These are phyloP conservation scores for Drosophila willistoni DNA, from an alignment of 1,140 invertebrate genomes.

Conservation along the genomic window DNA sequence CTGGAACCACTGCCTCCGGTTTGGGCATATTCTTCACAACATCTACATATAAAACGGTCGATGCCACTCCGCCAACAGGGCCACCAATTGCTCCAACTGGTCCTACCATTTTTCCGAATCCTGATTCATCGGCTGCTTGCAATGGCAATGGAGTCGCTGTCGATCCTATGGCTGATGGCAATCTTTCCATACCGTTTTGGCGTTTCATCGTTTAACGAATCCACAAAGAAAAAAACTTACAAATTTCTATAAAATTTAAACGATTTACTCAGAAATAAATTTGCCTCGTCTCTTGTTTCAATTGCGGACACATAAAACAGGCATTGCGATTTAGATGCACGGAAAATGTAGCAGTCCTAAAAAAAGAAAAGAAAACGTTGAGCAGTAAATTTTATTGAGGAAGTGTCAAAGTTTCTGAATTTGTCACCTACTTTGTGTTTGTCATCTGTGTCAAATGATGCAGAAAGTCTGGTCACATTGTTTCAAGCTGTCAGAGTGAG, in stretches of 20 bases:
- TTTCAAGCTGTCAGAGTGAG: no score
- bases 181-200: constrained; percentile 23
- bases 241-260: neutral
- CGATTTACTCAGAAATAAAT: constrained; percentile 27
- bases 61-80: constrained; percentile 5
- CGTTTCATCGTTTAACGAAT: constrained; percentile 50
- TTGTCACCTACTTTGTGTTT: no score
- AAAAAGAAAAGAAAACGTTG: no score
- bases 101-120: neutral
- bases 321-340: no score
- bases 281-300: neutral
- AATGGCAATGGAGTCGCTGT: constrained; percentile 10
- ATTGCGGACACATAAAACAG: neutral
- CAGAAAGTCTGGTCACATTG: no score
- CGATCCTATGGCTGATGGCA: constrained; percentile 26
- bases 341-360: no score
- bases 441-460: no score
- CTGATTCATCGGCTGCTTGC: neutral
- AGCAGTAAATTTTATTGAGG: no score
- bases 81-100: neutral
- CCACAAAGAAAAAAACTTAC: no score
- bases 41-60: constrained; percentile 53
- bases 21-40: constrained; percentile 64
- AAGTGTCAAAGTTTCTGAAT: no score
- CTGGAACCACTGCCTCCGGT: neutral